Evolutionary conservation across 2,113 vertebrate species (phyloP).

Genomic region (Todiramphus saurophagus): DNA sequence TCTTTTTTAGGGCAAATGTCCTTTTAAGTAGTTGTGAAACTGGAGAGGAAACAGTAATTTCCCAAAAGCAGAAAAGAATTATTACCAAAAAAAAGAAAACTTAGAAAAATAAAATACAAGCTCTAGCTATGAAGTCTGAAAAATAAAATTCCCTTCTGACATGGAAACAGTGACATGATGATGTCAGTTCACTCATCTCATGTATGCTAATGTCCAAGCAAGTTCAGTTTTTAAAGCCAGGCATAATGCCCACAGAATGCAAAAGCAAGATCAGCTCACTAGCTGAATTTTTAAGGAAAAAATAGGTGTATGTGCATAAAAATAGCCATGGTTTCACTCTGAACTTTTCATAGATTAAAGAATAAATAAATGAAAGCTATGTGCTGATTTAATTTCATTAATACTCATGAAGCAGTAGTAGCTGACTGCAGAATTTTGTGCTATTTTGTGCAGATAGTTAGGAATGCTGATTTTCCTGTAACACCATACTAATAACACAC

Average conservation of each 20-base stretch:
- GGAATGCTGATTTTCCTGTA: background rate
- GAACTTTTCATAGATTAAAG: background rate
- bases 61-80: background rate
- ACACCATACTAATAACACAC: background rate
- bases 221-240: background rate
- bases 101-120: background rate
- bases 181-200: background rate
- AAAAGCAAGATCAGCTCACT: background rate
- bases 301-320: background rate
- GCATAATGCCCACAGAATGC: background rate
- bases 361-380: background rate
- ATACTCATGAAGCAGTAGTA: background rate
- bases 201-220: background rate
- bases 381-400: background rate
- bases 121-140: background rate
- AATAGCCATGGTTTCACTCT: background rate
- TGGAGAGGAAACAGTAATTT: background rate
- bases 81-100: background rate
- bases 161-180: background rate
- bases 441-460: background rate
- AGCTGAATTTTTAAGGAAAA: background rate
- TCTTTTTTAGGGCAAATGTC: background rate
- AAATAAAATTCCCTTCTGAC: background rate
- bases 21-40: background rate
- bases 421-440: background rate